These are phyloP conservation scores for Pectinophora gossypiella DNA, from an alignment of 1,140 invertebrate genomes.

Conservation along the genomic window DNA sequence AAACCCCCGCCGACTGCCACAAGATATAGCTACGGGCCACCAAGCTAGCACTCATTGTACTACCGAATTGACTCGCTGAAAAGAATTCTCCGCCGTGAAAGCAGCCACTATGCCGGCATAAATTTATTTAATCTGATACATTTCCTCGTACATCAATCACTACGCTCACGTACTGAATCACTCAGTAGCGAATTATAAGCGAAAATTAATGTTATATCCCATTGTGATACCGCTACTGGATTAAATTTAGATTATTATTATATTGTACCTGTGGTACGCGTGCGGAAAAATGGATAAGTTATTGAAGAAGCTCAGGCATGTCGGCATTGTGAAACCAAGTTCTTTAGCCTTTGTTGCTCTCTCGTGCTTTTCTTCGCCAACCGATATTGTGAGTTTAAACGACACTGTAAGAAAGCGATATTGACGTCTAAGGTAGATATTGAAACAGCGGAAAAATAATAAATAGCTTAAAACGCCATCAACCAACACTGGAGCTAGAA, in stretches of 20 bases:
- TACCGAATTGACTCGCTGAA: conserved; percentile 57
- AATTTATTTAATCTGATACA: conserved; percentile 61
- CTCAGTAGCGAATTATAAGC: conserved; percentile 20
- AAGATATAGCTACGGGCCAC: conserved; percentile 25
- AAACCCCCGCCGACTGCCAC: not conserved
- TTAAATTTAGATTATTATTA: conserved; percentile 1
- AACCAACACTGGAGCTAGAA: too few relatives aligned
- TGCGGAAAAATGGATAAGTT: conserved; percentile 1
- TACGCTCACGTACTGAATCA: conserved; percentile 25
- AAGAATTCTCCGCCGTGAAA: conserved; percentile 48
- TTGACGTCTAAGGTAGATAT: too few relatives aligned
- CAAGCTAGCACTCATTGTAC: conserved; percentile 43
- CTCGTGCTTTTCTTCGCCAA: too few relatives aligned
- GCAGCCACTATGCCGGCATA: conserved; percentile 42
- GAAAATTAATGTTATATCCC: conserved; percentile 19
- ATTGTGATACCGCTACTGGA: conserved; percentile 1
- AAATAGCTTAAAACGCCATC: too few relatives aligned
- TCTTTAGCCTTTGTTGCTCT: too few relatives aligned
- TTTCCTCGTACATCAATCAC: conserved; percentile 58
- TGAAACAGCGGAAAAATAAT: too few relatives aligned
- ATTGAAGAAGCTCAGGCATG: not conserved
- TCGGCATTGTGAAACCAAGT: too few relatives aligned
- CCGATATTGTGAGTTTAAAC: too few relatives aligned
- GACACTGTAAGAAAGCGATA: too few relatives aligned
- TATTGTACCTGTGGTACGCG: not conserved